Evolutionary conservation across 2,888 invertebrate genomes (phyloP).

Genomic region (Acanthoscelides obtectus): DNA sequence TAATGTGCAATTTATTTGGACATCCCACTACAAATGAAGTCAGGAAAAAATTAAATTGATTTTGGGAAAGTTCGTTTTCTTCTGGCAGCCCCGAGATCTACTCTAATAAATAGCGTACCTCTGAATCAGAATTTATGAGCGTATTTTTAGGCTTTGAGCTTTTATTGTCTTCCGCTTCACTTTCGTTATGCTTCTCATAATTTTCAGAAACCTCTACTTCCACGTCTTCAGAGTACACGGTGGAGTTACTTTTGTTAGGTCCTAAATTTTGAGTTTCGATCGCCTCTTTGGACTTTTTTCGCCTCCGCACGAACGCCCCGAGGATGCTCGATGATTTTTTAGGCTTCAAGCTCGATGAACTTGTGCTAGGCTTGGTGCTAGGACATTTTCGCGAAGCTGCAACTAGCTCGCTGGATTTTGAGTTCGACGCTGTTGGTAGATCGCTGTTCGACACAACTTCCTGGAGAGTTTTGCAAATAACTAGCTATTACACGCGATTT

Average conservation of each 20-base stretch:
- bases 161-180: slow-evolving; percentile 7
- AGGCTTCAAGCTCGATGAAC: slow-evolving; percentile 18
- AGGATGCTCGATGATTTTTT: slow-evolving; percentile 25
- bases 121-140: slow-evolving; percentile 15
- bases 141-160: slow-evolving; percentile 7
- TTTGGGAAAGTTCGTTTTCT: too few relatives aligned
- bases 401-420: not conserved
- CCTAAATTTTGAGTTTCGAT: slow-evolving; percentile 15
- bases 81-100: too few relatives aligned
- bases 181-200: slow-evolving; percentile 16
- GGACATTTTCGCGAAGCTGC: not conserved
- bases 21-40: too few relatives aligned
- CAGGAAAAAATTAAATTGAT: too few relatives aligned
- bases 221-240: slow-evolving; percentile 15
- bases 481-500: too few relatives aligned
- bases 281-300: not conserved
- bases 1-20: too few relatives aligned
- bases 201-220: slow-evolving; percentile 22
- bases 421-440: not conserved
- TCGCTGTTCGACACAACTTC: not conserved
- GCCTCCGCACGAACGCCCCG: slow-evolving; percentile 21
- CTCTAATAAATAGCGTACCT: too few relatives aligned
- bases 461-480: too few relatives aligned
- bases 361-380: not conserved
- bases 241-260: slow-evolving; percentile 17